These are phyloP conservation scores for Copsychus sechellarum DNA, from an alignment of 2,113 vertebrate species.

Conservation along the genomic window DNA sequence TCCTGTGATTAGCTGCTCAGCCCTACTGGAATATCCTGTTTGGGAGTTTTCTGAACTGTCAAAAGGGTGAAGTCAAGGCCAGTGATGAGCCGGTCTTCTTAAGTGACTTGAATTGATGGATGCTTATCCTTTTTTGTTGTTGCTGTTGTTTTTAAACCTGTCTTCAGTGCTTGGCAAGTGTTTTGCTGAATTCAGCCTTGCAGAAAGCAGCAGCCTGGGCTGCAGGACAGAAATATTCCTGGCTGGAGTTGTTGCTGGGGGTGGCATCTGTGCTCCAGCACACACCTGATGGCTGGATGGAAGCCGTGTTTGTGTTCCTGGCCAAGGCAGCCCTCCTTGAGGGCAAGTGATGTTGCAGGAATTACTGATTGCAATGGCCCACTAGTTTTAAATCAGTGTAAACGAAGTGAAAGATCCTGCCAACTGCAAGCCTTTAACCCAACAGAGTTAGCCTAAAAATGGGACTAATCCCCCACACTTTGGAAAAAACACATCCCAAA, in stretches of 20 bases:
- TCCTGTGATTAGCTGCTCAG: neutral
- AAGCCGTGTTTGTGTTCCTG: neutral
- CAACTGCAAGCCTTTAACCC: neutral
- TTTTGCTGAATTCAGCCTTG: neutral
- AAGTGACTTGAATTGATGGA: neutral
- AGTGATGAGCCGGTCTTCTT: neutral
- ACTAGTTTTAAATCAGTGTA: neutral
- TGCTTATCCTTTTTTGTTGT: rapidly evolving
- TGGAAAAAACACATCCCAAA: neutral
- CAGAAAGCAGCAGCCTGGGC: neutral
- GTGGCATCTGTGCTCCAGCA: neutral
- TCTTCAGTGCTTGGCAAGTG: neutral
- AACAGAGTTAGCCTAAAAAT: neutral
- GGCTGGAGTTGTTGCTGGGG: neutral
- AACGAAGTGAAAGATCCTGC: neutral
- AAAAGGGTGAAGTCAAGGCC: neutral
- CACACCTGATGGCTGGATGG: rapidly evolving
- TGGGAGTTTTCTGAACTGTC: neutral
- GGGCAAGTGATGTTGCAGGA: neutral
- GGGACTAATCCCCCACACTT: rapidly evolving
- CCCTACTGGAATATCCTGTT: neutral
- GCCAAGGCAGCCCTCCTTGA: neutral
- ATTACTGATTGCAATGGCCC: neutral
- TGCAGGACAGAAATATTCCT: neutral
- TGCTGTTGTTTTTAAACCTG: neutral